Evolutionary conservation across 2,797 vertebrate species (phyloP).

Genomic region (Paguma larvata): DNA sequence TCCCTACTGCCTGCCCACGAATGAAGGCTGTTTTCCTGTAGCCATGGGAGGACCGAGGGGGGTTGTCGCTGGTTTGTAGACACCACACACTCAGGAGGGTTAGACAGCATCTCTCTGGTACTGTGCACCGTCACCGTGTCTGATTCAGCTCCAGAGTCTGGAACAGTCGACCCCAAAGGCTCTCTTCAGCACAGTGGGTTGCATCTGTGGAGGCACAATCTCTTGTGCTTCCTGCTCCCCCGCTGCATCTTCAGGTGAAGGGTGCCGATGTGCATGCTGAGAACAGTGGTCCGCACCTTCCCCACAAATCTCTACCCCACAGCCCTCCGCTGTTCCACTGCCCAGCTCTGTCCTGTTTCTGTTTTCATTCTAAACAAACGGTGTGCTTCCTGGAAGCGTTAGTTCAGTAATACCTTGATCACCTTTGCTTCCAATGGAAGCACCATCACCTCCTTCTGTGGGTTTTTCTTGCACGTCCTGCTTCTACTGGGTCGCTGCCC

Average conservation of each 20-base stretch:
- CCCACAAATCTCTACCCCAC: not conserved
- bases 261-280: fast-evolving
- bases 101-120: too few species aligned
- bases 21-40: fast-evolving
- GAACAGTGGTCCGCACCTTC: not conserved
- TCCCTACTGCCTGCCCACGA: not conserved
- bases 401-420: not conserved
- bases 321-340: fast-evolving
- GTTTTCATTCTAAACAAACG: not conserved
- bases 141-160: not conserved
- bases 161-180: not conserved
- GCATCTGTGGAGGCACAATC: not conserved
- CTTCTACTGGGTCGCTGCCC: not conserved
- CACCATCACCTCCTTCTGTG: too few species aligned
- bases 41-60: not conserved
- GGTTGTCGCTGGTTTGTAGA: not conserved
- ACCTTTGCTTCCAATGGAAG: not conserved
- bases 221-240: not conserved
- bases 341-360: fast-evolving
- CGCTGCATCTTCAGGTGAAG: fast-evolving
- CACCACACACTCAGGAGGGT: too few species aligned
- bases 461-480: not conserved
- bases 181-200: not conserved
- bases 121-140: not conserved
- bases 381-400: too few species aligned